Percentiles rank a stretch among this genome's conserved stretches.
Conservation (phyloP, 2,797 vertebrate genomes). For the Hypotaenidia philippensis region DNA sequence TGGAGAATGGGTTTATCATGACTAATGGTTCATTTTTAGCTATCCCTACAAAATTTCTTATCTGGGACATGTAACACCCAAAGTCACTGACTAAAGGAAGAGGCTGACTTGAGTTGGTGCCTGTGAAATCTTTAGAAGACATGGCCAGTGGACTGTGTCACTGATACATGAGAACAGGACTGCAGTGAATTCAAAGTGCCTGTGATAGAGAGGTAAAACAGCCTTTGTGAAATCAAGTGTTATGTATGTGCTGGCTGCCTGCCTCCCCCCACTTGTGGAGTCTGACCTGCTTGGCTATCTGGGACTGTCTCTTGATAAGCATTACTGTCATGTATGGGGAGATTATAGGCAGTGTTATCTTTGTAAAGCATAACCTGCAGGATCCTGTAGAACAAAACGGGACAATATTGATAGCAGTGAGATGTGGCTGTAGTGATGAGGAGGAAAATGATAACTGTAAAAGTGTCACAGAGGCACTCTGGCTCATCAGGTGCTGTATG, state of each 20-base stretch:
- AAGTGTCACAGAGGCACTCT: not conserved
- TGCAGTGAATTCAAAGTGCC: not conserved
- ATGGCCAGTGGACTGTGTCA: not conserved
- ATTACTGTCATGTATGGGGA: not conserved
- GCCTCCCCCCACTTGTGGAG: not conserved
- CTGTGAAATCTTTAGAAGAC: not conserved
- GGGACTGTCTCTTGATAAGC: not conserved
- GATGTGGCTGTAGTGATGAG: slow-evolving; percentile 30
- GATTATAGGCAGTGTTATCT: slow-evolving; percentile 26
- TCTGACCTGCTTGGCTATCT: not conserved
- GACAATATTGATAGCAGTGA: slow-evolving; percentile 36
- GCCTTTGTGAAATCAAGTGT: not conserved
- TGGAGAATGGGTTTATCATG: not conserved
- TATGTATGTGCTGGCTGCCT: not conserved
- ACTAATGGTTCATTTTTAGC: not conserved
- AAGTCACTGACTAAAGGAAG: not conserved
- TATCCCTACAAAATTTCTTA: not conserved
- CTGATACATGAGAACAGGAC: not conserved
- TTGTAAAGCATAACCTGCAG: slow-evolving; percentile 32
- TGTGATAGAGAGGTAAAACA: not conserved
- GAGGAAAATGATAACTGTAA: not conserved
- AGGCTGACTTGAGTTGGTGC: not conserved
- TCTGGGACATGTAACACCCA: not conserved
- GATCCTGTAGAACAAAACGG: slow-evolving; percentile 16
- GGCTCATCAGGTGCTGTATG: not conserved